phyloP scores from a whole-genome alignment of 2,888 invertebrate species.

The Oligia strigilis region DNA sequence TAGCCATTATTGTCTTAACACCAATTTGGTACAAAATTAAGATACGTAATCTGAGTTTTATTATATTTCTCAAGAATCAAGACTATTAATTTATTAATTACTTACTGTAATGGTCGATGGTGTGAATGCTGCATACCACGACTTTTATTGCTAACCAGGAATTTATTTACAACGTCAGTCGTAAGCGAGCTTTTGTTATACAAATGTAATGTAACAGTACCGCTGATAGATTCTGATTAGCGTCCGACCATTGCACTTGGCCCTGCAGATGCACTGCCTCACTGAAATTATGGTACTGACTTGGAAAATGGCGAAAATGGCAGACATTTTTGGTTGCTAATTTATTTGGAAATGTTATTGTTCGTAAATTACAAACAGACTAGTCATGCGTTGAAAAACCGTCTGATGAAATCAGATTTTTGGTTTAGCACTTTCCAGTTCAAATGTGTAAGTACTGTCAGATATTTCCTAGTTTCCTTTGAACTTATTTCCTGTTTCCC shows the following conservation, averaged over 20 bases:
- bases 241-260: constrained; percentile 60
- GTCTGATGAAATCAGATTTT: background rate
- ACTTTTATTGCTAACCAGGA: constrained; percentile 69
- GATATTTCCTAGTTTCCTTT: background rate
- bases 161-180: constrained; percentile 73
- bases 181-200: constrained; percentile 75
- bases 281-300: background rate
- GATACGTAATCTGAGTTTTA: constrained; percentile 32
- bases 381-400: background rate
- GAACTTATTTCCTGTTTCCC: background rate
- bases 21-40: constrained; percentile 2
- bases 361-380: background rate
- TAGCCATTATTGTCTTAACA: background rate
- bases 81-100: constrained; percentile 51
- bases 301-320: background rate
- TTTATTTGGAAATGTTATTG: background rate
- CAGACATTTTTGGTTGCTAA: background rate
- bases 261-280: constrained; percentile 14
- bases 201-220: constrained; percentile 74
- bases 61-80: constrained; percentile 40
- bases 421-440: background rate
- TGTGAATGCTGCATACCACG: constrained; percentile 70
- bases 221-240: constrained; percentile 75
- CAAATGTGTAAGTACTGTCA: too few relatives aligned
- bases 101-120: constrained; percentile 41